These are phyloP conservation scores for Drosophila limbata DNA, from an alignment of 2,888 invertebrate species.

Conservation along the genomic window DNA sequence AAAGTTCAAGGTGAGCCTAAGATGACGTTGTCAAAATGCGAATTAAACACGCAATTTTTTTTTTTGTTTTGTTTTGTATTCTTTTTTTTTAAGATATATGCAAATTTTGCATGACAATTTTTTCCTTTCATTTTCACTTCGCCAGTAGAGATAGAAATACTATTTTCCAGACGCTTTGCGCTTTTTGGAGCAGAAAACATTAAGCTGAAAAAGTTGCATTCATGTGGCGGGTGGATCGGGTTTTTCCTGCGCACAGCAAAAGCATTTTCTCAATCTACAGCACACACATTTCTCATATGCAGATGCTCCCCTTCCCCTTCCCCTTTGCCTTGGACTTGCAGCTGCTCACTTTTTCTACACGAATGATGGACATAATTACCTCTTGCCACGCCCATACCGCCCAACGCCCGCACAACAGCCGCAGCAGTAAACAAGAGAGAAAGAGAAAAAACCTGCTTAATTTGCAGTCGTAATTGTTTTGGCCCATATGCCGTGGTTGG, in stretches of 20 bases:
- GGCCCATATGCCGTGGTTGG: constrained; percentile 67
- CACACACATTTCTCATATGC: constrained; percentile 59
- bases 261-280: constrained; percentile 38
- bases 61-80: constrained; percentile 25
- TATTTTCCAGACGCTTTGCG: constrained; percentile 76
- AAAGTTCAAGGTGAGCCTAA: constrained; percentile 81
- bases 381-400: constrained; percentile 65
- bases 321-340: background rate
- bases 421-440: constrained; percentile 11
- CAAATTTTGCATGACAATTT: constrained; percentile 27
- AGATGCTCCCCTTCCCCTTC: constrained; percentile 46
- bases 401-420: constrained; percentile 43
- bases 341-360: constrained; percentile 70
- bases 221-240: constrained; percentile 25
- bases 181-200: constrained; percentile 81
- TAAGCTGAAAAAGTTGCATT: constrained; percentile 43
- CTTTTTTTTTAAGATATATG: background rate
- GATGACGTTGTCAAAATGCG: constrained; percentile 64
- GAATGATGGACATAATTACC: constrained; percentile 79
- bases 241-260: constrained; percentile 50
- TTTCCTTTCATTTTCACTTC: constrained; percentile 74
- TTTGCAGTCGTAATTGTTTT: constrained; percentile 76
- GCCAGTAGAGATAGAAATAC: constrained; percentile 37
- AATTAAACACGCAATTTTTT: constrained; percentile 78
- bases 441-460: constrained; percentile 58